Conservation (phyloP, 2,888 invertebrate species). For the Pterostichus madidus region DNA sequence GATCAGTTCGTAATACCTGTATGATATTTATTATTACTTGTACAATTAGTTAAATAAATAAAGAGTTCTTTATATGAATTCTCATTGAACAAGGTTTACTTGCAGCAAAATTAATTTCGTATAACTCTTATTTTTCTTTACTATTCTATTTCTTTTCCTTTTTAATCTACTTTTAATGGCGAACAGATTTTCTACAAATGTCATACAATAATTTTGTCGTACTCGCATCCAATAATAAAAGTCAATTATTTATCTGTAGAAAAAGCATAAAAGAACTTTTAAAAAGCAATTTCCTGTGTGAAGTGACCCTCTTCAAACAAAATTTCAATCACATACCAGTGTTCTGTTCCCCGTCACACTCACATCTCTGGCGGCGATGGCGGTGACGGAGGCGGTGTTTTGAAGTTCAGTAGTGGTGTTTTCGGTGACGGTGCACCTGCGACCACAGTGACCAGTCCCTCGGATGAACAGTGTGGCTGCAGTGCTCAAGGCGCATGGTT, state of each 20-base stretch:
- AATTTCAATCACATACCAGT: slow-evolving; percentile 40
- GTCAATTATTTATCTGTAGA: slow-evolving; percentile 13
- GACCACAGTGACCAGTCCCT: neutral
- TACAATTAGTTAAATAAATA: too few species aligned
- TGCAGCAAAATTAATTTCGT: too few species aligned
- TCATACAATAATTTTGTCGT: neutral
- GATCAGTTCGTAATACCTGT: too few species aligned
- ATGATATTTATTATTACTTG: too few species aligned
- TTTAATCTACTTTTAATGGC: too few species aligned
- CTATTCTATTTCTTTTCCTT: neutral
- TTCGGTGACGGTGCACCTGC: slow-evolving; percentile 24
- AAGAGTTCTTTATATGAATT: too few species aligned
- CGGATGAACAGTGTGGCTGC: neutral
- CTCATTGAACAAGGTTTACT: too few species aligned
- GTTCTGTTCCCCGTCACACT: slow-evolving; percentile 15
- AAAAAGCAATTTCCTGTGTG: slow-evolving; percentile 36
- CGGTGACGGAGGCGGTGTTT: neutral
- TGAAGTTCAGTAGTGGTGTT: neutral
- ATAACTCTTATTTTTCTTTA: too few species aligned
- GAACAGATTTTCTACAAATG: too few species aligned
- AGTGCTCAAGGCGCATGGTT: neutral
- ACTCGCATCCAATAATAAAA: slow-evolving; percentile 6
- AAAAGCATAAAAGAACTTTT: slow-evolving; percentile 22
- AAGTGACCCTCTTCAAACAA: slow-evolving; percentile 28
- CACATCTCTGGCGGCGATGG: neutral